phyloP scores from a whole-genome alignment of 2,797 vertebrate species.

The Danio choprae region DNA sequence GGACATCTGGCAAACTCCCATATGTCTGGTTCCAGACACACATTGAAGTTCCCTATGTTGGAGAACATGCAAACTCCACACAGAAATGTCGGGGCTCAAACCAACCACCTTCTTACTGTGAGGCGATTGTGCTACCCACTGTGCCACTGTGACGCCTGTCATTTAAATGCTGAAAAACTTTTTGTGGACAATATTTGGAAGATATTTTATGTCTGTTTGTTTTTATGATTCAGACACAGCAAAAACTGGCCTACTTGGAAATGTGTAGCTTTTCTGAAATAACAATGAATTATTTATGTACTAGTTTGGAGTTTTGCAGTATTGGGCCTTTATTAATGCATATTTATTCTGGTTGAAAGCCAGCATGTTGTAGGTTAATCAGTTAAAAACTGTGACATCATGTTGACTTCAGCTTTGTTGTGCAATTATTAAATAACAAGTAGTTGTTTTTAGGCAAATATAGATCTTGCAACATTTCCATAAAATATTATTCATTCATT shows the following conservation, averaged over 20 bases:
- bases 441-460: background rate
- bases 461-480: slow-evolving; percentile 7
- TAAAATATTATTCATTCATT: slow-evolving; percentile 12
- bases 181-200: background rate
- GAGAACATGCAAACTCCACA: no score
- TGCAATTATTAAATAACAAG: background rate
- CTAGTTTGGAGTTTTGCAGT: slow-evolving; percentile 11
- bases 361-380: slow-evolving; percentile 20
- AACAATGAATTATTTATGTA: slow-evolving; percentile 25
- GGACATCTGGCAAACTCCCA: no score
- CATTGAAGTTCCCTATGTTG: no score
- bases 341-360: slow-evolving; percentile 31
- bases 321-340: background rate
- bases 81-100: no score
- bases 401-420: background rate
- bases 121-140: no score
- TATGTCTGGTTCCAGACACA: no score
- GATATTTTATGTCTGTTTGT: background rate
- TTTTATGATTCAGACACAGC: slow-evolving; percentile 10
- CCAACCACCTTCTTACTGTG: no score
- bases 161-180: slow-evolving; percentile 4
- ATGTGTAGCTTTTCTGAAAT: background rate
- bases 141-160: no score
- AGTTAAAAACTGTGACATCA: background rate
- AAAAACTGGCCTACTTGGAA: background rate